Conservation (phyloP, 2,113 vertebrate species). For the Centropus bengalensis region DNA sequence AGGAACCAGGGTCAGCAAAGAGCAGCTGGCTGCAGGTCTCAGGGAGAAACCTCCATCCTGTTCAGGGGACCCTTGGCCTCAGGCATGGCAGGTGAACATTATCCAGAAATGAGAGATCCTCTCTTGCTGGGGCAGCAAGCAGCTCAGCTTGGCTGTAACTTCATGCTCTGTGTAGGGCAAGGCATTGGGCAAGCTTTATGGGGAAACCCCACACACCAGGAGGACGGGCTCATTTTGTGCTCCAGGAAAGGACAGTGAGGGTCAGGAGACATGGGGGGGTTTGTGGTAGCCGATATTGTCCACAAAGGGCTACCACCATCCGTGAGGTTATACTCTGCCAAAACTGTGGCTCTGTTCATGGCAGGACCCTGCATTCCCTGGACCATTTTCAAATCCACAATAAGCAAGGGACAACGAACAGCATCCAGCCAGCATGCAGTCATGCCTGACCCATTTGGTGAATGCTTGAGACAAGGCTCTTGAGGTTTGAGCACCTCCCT, state of each 20-base stretch:
- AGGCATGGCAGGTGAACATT: rapidly evolving
- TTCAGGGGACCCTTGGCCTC: background rate
- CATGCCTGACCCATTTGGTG: rapidly evolving
- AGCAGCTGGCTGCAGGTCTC: background rate
- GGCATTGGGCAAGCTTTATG: rapidly evolving
- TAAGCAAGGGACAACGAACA: background rate
- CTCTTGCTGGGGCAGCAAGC: background rate
- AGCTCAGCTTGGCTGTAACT: background rate
- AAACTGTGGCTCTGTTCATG: rapidly evolving
- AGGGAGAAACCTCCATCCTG: background rate
- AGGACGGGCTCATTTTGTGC: rapidly evolving
- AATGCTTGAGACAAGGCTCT: background rate
- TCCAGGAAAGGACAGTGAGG: background rate
- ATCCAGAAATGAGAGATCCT: background rate
- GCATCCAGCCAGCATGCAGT: rapidly evolving
- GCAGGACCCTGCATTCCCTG: rapidly evolving
- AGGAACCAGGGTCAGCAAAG: background rate
- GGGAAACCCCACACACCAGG: rapidly evolving
- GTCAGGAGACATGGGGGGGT: background rate
- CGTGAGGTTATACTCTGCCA: background rate
- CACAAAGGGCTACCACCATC: background rate
- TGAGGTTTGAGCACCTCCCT: background rate
- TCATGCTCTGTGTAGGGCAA: background rate
- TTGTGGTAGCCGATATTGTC: background rate
- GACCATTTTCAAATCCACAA: background rate